phyloP scores from a whole-genome alignment of 2,888 invertebrate species.

The Melieria crassipennis region DNA sequence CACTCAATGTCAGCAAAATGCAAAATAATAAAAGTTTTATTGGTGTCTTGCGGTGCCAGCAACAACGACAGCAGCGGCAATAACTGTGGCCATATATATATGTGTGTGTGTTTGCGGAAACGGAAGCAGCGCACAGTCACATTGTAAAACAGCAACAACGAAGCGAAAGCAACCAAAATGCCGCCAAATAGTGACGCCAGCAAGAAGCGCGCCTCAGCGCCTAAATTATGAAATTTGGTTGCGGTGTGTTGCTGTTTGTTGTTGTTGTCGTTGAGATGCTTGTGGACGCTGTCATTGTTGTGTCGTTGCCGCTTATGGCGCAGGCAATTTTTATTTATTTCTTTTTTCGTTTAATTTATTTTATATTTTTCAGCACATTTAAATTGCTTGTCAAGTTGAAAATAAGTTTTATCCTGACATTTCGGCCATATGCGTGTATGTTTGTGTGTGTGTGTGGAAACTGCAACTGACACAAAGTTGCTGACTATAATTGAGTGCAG shows the following conservation, averaged over 20 bases:
- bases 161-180: no score
- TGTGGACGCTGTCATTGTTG: neutral
- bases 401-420: no score
- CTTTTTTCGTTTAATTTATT: no score
- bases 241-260: neutral
- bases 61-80: neutral
- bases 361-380: neutral
- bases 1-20: conserved; percentile 21
- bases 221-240: conserved; percentile 20
- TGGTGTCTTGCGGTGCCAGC: conserved; percentile 8
- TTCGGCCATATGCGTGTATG: neutral
- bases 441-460: neutral
- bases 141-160: no score
- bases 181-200: neutral
- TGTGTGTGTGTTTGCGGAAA: no score
- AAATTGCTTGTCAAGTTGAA: conserved; percentile 25
- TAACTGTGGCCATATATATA: neutral
- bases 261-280: neutral
- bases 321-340: no score
- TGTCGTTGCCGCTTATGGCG: no score
- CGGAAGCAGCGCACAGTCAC: no score
- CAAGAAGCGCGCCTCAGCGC: neutral
- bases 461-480: conserved; percentile 11
- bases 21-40: conserved; percentile 18
- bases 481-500: conserved; percentile 22